Percentiles rank a stretch among this genome's conserved stretches.
phyloP scores from a whole-genome alignment of 2,888 invertebrate species.

The Hermaeophaga mercurialis region DNA sequence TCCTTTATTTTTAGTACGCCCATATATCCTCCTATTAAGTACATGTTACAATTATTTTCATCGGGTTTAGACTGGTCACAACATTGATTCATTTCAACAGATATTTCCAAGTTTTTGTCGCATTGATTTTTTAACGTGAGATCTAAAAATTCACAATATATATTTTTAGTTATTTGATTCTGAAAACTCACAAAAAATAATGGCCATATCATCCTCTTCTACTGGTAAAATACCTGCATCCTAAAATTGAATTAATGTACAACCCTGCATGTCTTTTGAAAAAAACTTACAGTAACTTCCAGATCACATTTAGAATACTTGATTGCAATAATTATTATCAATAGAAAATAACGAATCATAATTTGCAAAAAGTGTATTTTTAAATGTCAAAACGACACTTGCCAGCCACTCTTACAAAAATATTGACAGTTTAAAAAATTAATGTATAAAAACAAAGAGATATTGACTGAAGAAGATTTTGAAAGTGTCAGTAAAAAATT shows the following conservation, averaged over 20 bases:
- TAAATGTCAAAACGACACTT: not conserved
- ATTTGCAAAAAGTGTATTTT: not conserved
- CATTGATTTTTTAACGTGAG: conserved; percentile 26
- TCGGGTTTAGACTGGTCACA: conserved; percentile 44
- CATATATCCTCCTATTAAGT: conserved; percentile 54
- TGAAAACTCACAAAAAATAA: conserved; percentile 31
- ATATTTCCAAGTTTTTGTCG: conserved; percentile 40
- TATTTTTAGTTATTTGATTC: not conserved
- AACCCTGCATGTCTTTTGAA: not conserved
- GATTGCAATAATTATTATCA: not conserved
- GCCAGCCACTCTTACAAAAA: too few relatives aligned
- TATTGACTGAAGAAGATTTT: too few relatives aligned
- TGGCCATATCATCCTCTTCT: conserved; percentile 31
- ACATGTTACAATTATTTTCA: conserved; percentile 50
- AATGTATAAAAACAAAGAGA: too few relatives aligned
- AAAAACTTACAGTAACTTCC: conserved; percentile 22
- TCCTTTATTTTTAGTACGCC: conserved; percentile 45
- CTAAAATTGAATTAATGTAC: too few relatives aligned
- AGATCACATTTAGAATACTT: conserved; percentile 10
- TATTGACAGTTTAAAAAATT: too few relatives aligned
- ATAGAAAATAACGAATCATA: conserved; percentile 4
- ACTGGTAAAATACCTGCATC: conserved; percentile 29
- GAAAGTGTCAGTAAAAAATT: too few relatives aligned
- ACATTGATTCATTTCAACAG: conserved; percentile 50
- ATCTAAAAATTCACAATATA: conserved; percentile 13